Conservation (phyloP, 2,113 vertebrate genomes). For the Dolichallabes microphthalmus region DNA sequence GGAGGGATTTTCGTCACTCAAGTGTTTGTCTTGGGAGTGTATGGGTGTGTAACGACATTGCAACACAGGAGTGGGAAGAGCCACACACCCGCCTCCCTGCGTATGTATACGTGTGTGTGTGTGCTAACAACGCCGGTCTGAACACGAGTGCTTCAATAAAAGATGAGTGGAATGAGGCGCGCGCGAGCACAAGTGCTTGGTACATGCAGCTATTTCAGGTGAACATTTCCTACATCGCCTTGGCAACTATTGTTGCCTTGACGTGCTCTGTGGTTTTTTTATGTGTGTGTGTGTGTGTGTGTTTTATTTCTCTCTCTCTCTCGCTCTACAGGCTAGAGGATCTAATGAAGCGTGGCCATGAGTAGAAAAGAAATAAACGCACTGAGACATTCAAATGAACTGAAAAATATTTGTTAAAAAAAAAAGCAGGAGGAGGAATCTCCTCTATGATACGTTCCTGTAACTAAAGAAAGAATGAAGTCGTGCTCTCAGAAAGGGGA, state of each 20-base stretch:
- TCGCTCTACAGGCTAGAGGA: not conserved
- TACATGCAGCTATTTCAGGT: slow-evolving; percentile 53
- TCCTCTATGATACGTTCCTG: not conserved
- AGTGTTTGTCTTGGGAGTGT: slow-evolving; percentile 56
- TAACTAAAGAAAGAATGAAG: not conserved
- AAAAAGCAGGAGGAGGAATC: not conserved
- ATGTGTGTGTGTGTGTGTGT: not conserved
- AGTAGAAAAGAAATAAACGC: not conserved
- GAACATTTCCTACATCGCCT: slow-evolving; percentile 49
- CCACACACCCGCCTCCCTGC: slow-evolving; percentile 23
- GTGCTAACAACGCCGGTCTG: not conserved
- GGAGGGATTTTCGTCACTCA: slow-evolving; percentile 18
- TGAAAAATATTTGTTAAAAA: not conserved
- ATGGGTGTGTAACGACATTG: slow-evolving; percentile 54
- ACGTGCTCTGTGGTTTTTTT: slow-evolving; percentile 26
- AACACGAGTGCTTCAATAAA: slow-evolving; percentile 39
- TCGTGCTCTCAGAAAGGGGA: not conserved
- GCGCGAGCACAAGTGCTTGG: slow-evolving; percentile 14
- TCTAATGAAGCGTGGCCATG: slow-evolving; percentile 30
- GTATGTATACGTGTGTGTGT: slow-evolving; percentile 28
- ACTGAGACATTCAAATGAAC: slow-evolving; percentile 4
- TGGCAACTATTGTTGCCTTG: slow-evolving; percentile 48
- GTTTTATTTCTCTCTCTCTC: not conserved
- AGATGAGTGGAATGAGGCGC: slow-evolving; percentile 36
- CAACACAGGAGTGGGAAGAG: slow-evolving; percentile 42